Percentiles rank a stretch among this genome's conserved stretches.
Evolutionary conservation across 1,140 invertebrate species (phyloP).

Genomic region (Ceratina australensis): DNA sequence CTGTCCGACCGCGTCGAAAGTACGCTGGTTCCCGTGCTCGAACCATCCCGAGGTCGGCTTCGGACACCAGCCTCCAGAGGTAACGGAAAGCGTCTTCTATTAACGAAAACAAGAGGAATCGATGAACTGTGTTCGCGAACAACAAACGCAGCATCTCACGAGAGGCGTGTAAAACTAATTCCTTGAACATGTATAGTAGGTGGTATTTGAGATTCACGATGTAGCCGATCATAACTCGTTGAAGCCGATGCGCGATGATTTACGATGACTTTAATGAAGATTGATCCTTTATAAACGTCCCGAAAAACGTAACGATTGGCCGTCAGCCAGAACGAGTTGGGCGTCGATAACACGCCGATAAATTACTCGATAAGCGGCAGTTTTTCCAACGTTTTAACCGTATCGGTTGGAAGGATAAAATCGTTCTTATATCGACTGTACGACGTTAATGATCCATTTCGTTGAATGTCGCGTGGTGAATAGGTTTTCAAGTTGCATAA

Average conservation of each 20-base stretch:
- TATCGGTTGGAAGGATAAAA: too few relatives aligned
- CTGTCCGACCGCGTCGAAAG: constrained; percentile 85
- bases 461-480: constrained; percentile 6
- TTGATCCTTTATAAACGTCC: constrained; percentile 59
- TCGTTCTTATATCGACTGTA: neutral
- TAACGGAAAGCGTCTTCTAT: constrained; percentile 13
- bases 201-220: neutral
- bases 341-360: constrained; percentile 23
- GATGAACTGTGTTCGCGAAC: neutral
- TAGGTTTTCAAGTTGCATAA: constrained; percentile 3
- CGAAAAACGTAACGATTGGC: constrained; percentile 53
- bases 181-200: too few relatives aligned
- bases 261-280: constrained; percentile 66
- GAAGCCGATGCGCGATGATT: constrained; percentile 44
- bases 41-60: constrained; percentile 55
- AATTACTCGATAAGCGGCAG: constrained; percentile 15
- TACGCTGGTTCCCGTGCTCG: constrained; percentile 79
- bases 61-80: constrained; percentile 52
- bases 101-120: too few relatives aligned
- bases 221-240: neutral
- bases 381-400: neutral
- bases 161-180: neutral
- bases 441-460: neutral
- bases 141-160: too few relatives aligned
- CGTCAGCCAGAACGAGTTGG: constrained; percentile 35